Conservation (phyloP, 2,113 vertebrate genomes). For the Pteropus alecto region DNA sequence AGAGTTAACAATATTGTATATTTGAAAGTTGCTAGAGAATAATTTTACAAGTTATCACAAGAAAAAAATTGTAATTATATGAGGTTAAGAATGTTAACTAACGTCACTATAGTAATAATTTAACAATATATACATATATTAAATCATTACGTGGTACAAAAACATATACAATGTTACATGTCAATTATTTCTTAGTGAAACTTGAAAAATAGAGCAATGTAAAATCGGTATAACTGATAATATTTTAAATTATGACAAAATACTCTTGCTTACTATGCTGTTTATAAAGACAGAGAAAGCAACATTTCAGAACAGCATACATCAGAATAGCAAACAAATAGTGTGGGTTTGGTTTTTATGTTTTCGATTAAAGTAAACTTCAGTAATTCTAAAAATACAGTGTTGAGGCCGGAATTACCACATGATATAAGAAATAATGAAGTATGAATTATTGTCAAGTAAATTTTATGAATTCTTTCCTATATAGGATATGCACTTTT, state of each 20-base stretch:
- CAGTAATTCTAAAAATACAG: background rate
- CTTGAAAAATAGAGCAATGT: background rate
- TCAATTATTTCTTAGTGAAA: background rate
- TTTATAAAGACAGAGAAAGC: background rate
- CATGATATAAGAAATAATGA: conserved; percentile 8
- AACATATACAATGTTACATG: background rate
- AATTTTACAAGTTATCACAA: background rate
- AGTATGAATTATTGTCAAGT: background rate
- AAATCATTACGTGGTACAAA: background rate
- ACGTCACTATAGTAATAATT: background rate
- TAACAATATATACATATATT: background rate
- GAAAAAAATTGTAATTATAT: background rate
- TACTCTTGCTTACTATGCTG: background rate
- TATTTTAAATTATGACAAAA: conserved; percentile 32
- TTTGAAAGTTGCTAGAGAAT: background rate
- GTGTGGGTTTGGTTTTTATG: background rate
- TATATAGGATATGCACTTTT: conserved; percentile 19
- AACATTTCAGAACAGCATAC: background rate
- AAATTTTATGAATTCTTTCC: conserved; percentile 49
- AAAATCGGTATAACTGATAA: background rate
- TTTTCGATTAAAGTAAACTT: conserved; percentile 27
- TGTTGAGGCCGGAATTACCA: background rate
- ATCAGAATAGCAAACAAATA: background rate
- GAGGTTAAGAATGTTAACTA: background rate
- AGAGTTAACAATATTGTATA: background rate